Base-by-base conservation (phyloP, 2,113 vertebrate species). In the Eptesicus fuscus region DNA sequence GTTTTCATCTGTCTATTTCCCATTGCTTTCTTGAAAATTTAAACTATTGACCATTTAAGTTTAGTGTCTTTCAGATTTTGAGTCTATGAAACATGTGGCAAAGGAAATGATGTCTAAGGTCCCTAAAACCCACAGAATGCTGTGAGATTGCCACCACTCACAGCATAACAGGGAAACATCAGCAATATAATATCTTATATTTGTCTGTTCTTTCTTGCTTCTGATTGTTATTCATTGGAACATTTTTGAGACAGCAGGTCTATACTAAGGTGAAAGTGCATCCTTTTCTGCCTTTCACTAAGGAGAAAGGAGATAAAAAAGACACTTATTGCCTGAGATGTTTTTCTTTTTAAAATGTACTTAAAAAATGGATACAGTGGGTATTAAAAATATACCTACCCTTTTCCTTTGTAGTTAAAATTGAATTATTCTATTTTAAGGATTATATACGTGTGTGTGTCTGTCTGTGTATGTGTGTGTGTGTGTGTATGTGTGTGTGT, bases 361-460 rank as follows among this genome's bases (percentile, higher is more conserved):
- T 89, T 23, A 53, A 65, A 88, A 35, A 67, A 51, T 30, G 22
- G 73, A 40, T 88, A 56, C 20, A 82, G 11, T 61, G 14, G 35
- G 6, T 73, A 42, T 88, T 93, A 79, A 79, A 63, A 51, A 53
- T 59, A 77, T 28, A 70, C 11, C 47, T 35, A 76, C 65, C 5
- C 49, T 7, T 82, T 88, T 78, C 9, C 17, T 93, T 93, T 92
- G 71, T 78, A 83, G 51, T 90, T 96, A 82, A 90, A 94, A 94
- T 67, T 20, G 12, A 93, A 18, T 77, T 18, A 44, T 90, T 92
- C 49, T 80, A 7, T 95, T 95, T 92, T 87, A 63, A 91, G 51
- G 9, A 91, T 59, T 93, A 83, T 14, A 59, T 59, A 25, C 1
- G 3, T 59, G 9, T 59, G 22, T 59, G 56, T 59, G 56, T 59